Percentiles rank a stretch among this genome's conserved stretches.
These are phyloP conservation scores for Temnothorax rugatulus DNA, from an alignment of 2,888 invertebrate genomes.

Conservation along the genomic window DNA sequence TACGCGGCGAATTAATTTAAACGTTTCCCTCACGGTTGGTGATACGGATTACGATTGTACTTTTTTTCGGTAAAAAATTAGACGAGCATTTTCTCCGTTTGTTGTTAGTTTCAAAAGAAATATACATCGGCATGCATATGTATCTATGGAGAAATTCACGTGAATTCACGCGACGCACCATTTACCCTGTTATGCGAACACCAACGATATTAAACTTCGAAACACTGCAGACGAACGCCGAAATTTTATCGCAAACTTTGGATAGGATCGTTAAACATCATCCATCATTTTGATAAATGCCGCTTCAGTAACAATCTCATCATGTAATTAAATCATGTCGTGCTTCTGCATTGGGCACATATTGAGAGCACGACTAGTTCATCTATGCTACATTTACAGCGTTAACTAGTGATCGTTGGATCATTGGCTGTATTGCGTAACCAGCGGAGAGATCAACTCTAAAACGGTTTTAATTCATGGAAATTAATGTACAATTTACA, in stretches of 20 bases:
- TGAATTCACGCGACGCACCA: neutral
- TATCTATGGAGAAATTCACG: neutral
- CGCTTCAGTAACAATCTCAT: conserved; percentile 48
- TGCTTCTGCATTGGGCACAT: conserved; percentile 31
- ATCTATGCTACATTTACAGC: conserved; percentile 43
- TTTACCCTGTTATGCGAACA: conserved; percentile 9
- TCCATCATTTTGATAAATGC: conserved; percentile 54
- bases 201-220: conserved; percentile 35
- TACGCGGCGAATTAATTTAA: conserved; percentile 32
- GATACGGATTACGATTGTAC: neutral
- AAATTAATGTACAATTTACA: neutral
- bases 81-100: neutral
- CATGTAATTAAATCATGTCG: conserved; percentile 50
- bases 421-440: neutral
- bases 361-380: conserved; percentile 41
- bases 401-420: conserved; percentile 15
- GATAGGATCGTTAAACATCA: conserved; percentile 48
- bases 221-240: neutral
- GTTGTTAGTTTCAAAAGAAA: neutral
- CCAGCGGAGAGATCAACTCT: neutral
- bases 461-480: conserved; percentile 15
- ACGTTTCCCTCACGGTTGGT: conserved; percentile 7
- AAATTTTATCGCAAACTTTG: conserved; percentile 49
- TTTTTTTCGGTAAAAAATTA: neutral
- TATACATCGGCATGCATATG: neutral